phyloP scores from a whole-genome alignment of 2,888 invertebrate species.

The Dryobota labecula region DNA sequence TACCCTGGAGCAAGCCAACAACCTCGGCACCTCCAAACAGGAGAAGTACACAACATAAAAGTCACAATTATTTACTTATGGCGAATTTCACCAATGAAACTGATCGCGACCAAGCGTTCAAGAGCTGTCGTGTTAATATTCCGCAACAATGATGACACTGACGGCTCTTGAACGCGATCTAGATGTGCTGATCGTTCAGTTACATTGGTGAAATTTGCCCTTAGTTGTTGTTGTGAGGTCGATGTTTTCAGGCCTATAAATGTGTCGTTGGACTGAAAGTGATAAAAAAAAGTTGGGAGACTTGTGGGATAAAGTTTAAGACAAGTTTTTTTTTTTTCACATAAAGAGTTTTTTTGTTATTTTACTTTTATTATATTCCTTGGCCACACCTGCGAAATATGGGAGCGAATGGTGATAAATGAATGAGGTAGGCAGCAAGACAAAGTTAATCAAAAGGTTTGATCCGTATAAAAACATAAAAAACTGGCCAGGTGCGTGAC shows the following conservation, averaged over 20 bases:
- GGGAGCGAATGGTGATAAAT: neutral
- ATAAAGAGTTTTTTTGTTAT: neutral
- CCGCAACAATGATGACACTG: neutral
- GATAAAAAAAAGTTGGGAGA: neutral
- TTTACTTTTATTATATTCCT: conserved; percentile 4
- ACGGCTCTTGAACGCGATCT: neutral
- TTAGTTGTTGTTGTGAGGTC: neutral
- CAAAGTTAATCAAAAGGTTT: neutral
- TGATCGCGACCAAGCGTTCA: no score
- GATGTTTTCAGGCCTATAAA: no score
- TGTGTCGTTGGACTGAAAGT: neutral
- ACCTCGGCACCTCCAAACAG: conserved; percentile 48
- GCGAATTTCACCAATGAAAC: neutral
- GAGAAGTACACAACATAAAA: conserved; percentile 2
- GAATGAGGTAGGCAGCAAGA: neutral
- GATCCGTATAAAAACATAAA: neutral
- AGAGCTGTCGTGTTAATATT: neutral
- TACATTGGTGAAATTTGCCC: neutral
- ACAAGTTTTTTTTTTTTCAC: neutral
- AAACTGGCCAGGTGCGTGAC: no score
- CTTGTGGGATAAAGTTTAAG: neutral
- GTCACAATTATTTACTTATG: neutral
- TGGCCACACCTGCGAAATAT: neutral
- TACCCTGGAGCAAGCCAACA: conserved; percentile 72
- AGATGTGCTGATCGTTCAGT: neutral